These are phyloP conservation scores for Ectobius pallidus DNA, from an alignment of 2,888 invertebrate genomes.

Conservation along the genomic window DNA sequence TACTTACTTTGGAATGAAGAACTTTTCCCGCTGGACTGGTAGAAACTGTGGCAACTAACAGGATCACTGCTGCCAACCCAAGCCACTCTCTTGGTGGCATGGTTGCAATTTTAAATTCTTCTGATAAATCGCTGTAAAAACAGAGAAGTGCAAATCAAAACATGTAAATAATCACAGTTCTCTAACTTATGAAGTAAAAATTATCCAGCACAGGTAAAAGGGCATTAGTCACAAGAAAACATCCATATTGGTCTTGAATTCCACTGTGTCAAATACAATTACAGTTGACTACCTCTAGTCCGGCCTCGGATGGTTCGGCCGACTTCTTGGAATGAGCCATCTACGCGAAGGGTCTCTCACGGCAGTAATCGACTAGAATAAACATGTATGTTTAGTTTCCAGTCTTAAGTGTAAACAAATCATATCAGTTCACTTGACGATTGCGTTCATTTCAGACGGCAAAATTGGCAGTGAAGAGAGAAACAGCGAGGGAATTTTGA, in stretches of 20 bases:
- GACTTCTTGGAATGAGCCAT: too few species aligned
- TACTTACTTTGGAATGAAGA: constrained; percentile 10
- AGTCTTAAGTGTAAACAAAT: too few species aligned
- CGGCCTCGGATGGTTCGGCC: too few species aligned
- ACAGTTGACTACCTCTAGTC: too few species aligned
- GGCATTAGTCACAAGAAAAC: too few species aligned
- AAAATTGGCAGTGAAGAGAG: not conserved
- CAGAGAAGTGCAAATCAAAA: not conserved
- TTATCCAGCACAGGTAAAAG: not conserved
- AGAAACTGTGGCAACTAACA: not conserved
- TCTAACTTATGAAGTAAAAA: not conserved
- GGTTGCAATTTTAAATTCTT: not conserved
- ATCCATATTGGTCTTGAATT: too few species aligned
- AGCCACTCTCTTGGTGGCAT: not conserved
- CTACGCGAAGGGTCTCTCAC: too few species aligned
- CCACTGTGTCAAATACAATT: too few species aligned
- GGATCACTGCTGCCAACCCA: not conserved
- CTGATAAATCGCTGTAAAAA: not conserved
- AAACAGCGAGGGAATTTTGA: not conserved
- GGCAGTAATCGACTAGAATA: too few species aligned
- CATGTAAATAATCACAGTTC: not conserved
- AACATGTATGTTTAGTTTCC: too few species aligned
- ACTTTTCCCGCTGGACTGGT: constrained; percentile 20
- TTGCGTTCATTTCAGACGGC: too few species aligned
- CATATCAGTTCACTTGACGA: too few species aligned